Percentiles rank a stretch among this genome's conserved stretches.
phyloP scores from a whole-genome alignment of 2,888 invertebrate genomes.

The Apodemia duryi region DNA sequence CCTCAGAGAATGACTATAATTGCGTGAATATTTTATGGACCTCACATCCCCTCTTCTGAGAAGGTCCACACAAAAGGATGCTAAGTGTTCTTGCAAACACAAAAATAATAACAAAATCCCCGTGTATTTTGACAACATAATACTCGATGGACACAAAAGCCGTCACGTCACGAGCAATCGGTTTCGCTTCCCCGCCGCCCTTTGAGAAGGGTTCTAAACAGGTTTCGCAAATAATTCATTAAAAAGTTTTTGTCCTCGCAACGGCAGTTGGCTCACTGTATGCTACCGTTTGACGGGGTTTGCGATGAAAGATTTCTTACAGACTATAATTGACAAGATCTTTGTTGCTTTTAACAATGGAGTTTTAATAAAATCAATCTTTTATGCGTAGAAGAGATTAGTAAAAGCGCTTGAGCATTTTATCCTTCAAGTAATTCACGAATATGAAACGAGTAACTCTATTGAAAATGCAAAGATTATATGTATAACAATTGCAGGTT shows the following conservation, averaged over 20 bases:
- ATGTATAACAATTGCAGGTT: conserved; percentile 47
- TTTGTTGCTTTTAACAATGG: conserved; percentile 71
- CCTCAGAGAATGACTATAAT: conserved; percentile 62
- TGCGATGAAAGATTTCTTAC: conserved; percentile 62
- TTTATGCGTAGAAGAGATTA: conserved; percentile 66
- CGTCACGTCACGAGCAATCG: conserved; percentile 75
- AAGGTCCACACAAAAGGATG: conserved; percentile 71
- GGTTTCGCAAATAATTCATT: conserved; percentile 77
- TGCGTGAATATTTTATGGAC: conserved; percentile 55
- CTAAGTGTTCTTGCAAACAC: conserved; percentile 77
- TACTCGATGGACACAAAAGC: conserved; percentile 74
- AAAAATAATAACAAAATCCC: conserved; percentile 78
- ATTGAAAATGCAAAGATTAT: conserved; percentile 3
- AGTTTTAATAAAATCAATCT: conserved; percentile 58
- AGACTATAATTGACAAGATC: conserved; percentile 78
- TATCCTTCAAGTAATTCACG: conserved; percentile 50
- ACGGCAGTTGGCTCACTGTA: conserved; percentile 54
- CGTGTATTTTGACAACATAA: conserved; percentile 79
- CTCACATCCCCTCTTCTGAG: conserved; percentile 67
- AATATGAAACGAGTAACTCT: conserved; percentile 37
- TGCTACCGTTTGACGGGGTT: conserved; percentile 71
- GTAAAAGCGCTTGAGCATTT: conserved; percentile 50
- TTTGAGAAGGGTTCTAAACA: conserved; percentile 70
- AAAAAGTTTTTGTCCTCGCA: conserved; percentile 41
- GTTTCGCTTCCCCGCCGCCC: conserved; percentile 71